Base-by-base conservation (phyloP, 1,140 invertebrate genomes). In the Parasteatoda tepidariorum region DNA sequence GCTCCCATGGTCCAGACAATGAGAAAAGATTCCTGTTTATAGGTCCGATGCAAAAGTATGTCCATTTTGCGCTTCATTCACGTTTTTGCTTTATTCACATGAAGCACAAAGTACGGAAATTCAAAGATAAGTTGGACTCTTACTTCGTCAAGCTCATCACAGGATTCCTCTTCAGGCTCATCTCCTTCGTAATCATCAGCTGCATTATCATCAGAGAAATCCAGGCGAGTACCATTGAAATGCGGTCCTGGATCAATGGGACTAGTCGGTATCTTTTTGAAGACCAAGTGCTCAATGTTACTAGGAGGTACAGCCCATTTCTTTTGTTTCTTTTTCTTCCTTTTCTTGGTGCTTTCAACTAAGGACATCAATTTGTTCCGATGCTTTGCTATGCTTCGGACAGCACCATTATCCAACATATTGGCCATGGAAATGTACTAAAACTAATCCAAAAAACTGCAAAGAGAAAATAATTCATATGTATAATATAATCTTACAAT, bases 341-440 rank as follows among this genome's bases (percentile, higher is more conserved):
- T 33, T 22, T 83, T 83, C 38, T 83, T 83, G 4, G 81, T 83
- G 67, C 81, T 83, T 30, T 83, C 81, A 9, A 83, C 81, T 38
- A 83, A 38, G 18, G 81, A 83, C 81, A 83, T 83, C 15, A 83
- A 59, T 57, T 83, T 83, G 30, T 38, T 74, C 38, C 81, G 81
- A 73, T 83, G 79, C 79, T 83, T 83, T 22, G 81, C 81, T n/a
- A 82, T 82, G 78, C 78, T 82, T 64, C 78, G 64, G 78, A 82
- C 67, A 71, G 78, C 78, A n/a, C 61, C 34, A 9, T 82, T 82
- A 74, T 83, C 81, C 33, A 83, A 57, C 81, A 83, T 83, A 28
- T 74, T 83, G 68, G 81, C 81, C 81, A 83, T 83, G 33, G 59
- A 62, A 48, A 9, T 18, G 18, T 9, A 41, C 4, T 13, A 9